These are phyloP conservation scores for Itoplectis maculator DNA, from an alignment of 2,888 invertebrate species.

Conservation along the genomic window DNA sequence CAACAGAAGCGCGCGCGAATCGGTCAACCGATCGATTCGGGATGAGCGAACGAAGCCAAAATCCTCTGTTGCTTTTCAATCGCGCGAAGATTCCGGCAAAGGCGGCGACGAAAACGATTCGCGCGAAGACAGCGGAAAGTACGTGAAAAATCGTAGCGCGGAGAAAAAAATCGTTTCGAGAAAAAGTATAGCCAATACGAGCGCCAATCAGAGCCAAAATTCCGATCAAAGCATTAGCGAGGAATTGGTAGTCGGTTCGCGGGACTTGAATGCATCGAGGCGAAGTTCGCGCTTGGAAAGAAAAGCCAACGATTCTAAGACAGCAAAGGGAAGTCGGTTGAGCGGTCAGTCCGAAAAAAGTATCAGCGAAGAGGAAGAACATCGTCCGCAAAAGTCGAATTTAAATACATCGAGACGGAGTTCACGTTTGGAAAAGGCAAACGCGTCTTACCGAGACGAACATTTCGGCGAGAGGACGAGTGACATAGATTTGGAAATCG, in stretches of 20 bases:
- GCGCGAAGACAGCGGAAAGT: neutral
- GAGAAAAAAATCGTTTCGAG: neutral
- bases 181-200: neutral
- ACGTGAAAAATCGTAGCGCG: neutral
- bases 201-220: neutral
- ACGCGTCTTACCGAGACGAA: neutral
- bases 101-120: neutral
- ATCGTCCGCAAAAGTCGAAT: neutral
- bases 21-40: neutral
- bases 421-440: neutral
- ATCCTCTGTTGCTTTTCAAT: slow-evolving; percentile 12
- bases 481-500: neutral
- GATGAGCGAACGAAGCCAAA: neutral
- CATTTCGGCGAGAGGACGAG: neutral
- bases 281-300: neutral
- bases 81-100: neutral
- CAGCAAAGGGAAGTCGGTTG: neutral
- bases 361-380: slow-evolving; percentile 6
- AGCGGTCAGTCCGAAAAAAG: slow-evolving; percentile 1
- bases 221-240: slow-evolving; percentile 49
- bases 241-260: neutral
- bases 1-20: neutral
- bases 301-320: neutral
- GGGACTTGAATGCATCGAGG: neutral
- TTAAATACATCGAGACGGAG: neutral